Conservation (phyloP, 1,140 invertebrate genomes). For the Pseudomyrmex concolor region DNA sequence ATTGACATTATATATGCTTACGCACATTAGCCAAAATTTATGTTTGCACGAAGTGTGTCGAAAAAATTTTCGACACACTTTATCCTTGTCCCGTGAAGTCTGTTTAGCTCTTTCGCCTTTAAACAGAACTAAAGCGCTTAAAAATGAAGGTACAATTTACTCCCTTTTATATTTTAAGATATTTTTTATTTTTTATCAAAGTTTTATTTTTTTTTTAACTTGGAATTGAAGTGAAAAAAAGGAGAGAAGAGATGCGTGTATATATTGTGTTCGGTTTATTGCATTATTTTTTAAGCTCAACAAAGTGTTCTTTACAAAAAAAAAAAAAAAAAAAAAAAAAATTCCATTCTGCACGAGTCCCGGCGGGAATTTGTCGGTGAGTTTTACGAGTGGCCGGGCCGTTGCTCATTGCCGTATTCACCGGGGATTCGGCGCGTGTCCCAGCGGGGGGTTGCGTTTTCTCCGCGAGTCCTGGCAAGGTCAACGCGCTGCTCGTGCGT, state of each 20-base stretch:
- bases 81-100: no score
- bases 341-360: slow-evolving; percentile 57
- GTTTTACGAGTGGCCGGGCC: slow-evolving; percentile 71
- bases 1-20: background rate
- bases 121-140: background rate
- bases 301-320: background rate
- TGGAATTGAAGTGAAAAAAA: no score
- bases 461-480: slow-evolving; percentile 68
- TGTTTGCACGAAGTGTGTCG: no score
- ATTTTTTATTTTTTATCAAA: no score
- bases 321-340: slow-evolving; percentile 18
- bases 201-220: no score
- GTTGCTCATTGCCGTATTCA: slow-evolving; percentile 69
- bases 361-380: slow-evolving; percentile 55
- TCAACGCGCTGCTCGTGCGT: slow-evolving; percentile 68
- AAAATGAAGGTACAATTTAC: no score
- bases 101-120: no score
- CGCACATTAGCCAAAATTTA: no score
- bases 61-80: no score
- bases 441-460: slow-evolving; percentile 77
- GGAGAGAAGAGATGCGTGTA: background rate
- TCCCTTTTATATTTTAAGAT: no score
- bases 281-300: no score
- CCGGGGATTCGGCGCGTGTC: slow-evolving; percentile 80
- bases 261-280: background rate